phyloP scores from a whole-genome alignment of 2,888 invertebrate genomes.

The Mesopsocus fuscifrons region DNA sequence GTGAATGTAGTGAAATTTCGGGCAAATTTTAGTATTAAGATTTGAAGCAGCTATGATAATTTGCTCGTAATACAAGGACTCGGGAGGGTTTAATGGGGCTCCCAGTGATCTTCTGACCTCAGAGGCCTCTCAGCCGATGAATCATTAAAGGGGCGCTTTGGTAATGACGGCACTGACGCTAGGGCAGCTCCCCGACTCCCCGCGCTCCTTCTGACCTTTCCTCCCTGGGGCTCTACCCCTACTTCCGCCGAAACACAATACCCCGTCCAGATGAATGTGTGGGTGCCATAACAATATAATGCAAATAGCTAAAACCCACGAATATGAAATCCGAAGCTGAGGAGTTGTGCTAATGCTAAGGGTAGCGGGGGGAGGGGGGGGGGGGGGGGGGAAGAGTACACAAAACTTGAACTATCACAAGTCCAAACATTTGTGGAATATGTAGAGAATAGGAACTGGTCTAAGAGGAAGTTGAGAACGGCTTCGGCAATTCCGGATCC shows the following conservation, averaged over 20 bases:
- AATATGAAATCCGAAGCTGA: constrained; percentile 3
- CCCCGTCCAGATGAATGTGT: background rate
- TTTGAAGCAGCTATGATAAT: no score
- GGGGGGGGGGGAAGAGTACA: background rate
- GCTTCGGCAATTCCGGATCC: background rate
- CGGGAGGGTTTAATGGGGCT: no score
- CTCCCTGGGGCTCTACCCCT: no score
- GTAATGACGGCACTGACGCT: no score
- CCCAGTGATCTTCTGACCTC: no score
- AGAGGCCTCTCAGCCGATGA: no score
- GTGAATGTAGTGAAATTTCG: no score
- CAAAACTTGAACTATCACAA: constrained; percentile 6
- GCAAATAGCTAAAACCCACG: constrained; percentile 4
- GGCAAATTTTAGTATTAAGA: no score
- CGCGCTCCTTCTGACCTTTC: no score
- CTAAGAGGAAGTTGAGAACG: background rate
- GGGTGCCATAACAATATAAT: constrained; percentile 5
- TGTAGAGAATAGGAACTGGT: constrained; percentile 5
- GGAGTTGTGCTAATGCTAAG: constrained; percentile 2
- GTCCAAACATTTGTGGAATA: constrained; percentile 5
- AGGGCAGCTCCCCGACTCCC: no score
- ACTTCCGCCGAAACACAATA: constrained; percentile 4
- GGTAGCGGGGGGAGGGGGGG: background rate
- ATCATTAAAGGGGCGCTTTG: no score
- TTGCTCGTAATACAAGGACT: no score